These are phyloP conservation scores for Spialia ferax DNA, from an alignment of 2,888 invertebrate genomes.

Conservation along the genomic window DNA sequence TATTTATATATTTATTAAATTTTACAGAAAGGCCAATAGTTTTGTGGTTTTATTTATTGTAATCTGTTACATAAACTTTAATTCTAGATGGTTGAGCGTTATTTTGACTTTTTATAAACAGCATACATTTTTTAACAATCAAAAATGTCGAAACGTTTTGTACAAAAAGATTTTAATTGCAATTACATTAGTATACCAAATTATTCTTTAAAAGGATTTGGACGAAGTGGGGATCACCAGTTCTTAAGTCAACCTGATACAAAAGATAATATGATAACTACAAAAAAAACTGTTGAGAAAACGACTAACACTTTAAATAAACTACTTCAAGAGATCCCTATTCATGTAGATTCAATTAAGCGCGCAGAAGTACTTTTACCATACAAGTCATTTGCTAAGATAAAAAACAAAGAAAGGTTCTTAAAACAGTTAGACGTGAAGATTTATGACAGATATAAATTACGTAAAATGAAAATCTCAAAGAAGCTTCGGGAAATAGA, in stretches of 20 bases:
- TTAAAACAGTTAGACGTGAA: conserved; percentile 54
- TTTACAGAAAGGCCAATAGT: neutral
- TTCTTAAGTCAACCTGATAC: neutral
- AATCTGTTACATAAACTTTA: neutral
- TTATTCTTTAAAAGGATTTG: neutral
- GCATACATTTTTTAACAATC: neutral
- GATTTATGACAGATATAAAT: conserved; percentile 63
- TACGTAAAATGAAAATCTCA: conserved; percentile 56
- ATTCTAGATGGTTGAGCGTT: conserved; percentile 29
- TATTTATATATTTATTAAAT: neutral
- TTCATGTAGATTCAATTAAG: conserved; percentile 50
- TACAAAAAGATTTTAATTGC: neutral
- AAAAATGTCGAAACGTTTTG: neutral
- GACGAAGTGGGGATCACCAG: neutral
- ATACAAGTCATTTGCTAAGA: conserved; percentile 61
- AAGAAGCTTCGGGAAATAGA: conserved; percentile 56
- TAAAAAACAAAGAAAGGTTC: conserved; percentile 55
- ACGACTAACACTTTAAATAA: neutral
- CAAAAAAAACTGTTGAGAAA: neutral
- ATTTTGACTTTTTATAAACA: neutral
- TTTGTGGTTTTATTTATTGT: neutral
- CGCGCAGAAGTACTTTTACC: conserved; percentile 61
- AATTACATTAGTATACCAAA: neutral
- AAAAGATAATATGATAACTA: neutral
- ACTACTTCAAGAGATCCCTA: conserved; percentile 53